Evolutionary conservation across 2,113 vertebrate genomes (phyloP).

Genomic region (Carassius auratus): DNA sequence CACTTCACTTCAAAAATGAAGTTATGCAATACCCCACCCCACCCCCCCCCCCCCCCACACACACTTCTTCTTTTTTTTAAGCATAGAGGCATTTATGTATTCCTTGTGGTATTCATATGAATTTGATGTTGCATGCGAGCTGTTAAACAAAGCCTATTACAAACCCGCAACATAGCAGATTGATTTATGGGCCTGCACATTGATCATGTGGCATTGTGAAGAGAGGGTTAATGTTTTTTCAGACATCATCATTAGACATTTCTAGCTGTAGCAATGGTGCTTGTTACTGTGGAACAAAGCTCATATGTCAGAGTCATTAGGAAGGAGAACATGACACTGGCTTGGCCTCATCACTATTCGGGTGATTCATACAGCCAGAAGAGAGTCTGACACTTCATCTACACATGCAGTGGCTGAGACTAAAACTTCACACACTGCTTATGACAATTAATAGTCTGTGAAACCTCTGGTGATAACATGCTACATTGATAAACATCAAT

Average conservation of each 20-base stretch:
- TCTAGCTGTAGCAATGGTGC: conserved; percentile 30
- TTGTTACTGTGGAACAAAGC: conserved; percentile 38
- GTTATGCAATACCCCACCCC: no score
- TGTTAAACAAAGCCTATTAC: conserved; percentile 26
- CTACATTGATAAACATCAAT: conserved; percentile 31
- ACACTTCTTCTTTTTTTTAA: background rate
- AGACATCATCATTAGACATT: conserved; percentile 46
- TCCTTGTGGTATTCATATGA: background rate
- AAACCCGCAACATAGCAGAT: background rate
- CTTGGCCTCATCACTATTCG: conserved; percentile 55
- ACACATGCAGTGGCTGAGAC: conserved; percentile 1
- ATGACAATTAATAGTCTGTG: conserved; percentile 29
- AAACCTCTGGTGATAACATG: background rate
- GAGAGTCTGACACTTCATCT: conserved; percentile 38
- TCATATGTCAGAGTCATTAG: conserved; percentile 54
- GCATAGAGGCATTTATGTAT: background rate
- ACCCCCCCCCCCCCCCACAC: no score
- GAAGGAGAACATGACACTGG: conserved; percentile 39
- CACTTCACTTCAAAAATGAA: background rate
- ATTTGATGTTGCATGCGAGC: background rate
- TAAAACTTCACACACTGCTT: conserved; percentile 28
- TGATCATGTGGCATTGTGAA: conserved; percentile 26
- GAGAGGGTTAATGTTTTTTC: conserved; percentile 38
- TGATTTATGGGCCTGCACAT: conserved; percentile 32
- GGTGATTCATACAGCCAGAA: conserved; percentile 51